A percentile compares a stretch with the other conserved stretches of the same genome.
Conservation (phyloP, 2,797 vertebrate species). For the Phataginus tetradactyla region DNA sequence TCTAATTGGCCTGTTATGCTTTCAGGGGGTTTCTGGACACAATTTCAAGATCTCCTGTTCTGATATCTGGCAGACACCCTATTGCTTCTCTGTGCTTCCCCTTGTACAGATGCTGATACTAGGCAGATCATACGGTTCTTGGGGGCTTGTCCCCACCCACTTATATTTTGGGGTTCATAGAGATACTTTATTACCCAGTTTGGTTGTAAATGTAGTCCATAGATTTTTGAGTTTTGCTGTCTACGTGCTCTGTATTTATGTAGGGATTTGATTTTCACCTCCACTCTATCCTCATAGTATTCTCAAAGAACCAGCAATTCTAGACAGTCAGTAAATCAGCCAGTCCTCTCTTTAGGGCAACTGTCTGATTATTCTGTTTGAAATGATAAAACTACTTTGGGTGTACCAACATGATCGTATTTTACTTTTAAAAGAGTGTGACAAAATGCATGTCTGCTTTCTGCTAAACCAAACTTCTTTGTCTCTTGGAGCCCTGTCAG, state of each 20-base stretch:
- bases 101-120: not conserved
- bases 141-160: not conserved
- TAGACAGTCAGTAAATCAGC: not conserved
- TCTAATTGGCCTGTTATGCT: not conserved
- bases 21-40: not conserved
- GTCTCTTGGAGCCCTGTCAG: slow-evolving; percentile 20
- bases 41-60: not conserved
- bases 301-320: slow-evolving; percentile 37
- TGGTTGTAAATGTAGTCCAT: not conserved
- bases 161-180: not conserved
- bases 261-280: not conserved
- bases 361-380: slow-evolving; percentile 38
- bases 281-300: not conserved
- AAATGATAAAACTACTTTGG: slow-evolving; percentile 40
- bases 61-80: not conserved
- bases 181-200: not conserved
- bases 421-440: slow-evolving; percentile 41
- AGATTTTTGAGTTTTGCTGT: not conserved
- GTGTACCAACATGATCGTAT: slow-evolving; percentile 18
- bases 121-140: not conserved
- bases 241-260: not conserved
- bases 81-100: not conserved
- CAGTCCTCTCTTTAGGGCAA: slow-evolving; percentile 16
- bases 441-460: slow-evolving; percentile 25
- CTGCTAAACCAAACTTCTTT: not conserved